Percentiles rank a stretch among this genome's conserved stretches.
These are phyloP conservation scores for Cheirogaleus medius DNA, from an alignment of 2,113 vertebrate genomes.

Conservation along the genomic window DNA sequence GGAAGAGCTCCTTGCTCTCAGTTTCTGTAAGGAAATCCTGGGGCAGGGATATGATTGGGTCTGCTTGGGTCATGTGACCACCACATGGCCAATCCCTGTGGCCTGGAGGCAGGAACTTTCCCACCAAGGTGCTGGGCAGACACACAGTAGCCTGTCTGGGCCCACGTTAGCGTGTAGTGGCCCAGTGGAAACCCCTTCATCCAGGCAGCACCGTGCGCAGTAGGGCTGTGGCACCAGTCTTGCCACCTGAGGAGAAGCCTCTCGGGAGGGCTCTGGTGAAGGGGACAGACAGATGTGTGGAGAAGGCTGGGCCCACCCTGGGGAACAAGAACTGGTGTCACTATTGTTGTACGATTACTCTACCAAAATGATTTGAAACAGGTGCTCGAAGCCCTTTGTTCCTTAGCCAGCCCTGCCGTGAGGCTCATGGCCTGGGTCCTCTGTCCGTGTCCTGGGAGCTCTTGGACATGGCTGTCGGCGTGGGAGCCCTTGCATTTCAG, in stretches of 20 bases:
- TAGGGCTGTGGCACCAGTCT: too few species aligned
- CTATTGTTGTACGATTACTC: background rate
- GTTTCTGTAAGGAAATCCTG: too few species aligned
- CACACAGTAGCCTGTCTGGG: background rate
- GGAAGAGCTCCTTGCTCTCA: background rate
- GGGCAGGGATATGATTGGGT: background rate
- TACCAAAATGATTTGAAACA: background rate
- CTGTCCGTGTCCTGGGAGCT: background rate
- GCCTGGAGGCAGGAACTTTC: background rate
- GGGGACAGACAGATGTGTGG: background rate
- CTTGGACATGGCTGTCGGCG: too few species aligned
- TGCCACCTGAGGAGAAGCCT: background rate
- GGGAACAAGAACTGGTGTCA: background rate
- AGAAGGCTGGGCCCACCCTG: background rate
- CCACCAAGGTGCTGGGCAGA: background rate
- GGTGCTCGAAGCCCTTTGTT: accelerated
- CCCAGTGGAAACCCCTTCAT: background rate
- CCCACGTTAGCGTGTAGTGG: background rate
- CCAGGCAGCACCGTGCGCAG: background rate
- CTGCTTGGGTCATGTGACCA: background rate
- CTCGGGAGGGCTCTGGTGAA: background rate
- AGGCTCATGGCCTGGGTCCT: background rate
- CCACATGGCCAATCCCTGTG: background rate
- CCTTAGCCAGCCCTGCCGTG: background rate
- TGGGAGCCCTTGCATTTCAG: background rate